These are phyloP conservation scores for Uromys caudimaculatus DNA, from an alignment of 2,797 vertebrate genomes.

Conservation along the genomic window DNA sequence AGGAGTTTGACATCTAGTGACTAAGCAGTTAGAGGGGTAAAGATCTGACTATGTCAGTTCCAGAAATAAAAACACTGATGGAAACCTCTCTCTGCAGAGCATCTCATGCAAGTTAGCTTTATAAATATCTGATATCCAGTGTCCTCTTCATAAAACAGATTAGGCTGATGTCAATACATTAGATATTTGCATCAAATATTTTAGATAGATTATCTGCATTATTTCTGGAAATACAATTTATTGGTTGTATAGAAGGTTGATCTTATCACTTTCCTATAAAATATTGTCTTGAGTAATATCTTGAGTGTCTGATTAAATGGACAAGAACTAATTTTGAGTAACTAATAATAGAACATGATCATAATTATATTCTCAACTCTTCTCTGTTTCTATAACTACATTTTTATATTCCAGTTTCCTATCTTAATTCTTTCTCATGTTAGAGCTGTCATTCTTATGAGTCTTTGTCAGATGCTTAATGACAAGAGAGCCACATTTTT, in stretches of 20 bases:
- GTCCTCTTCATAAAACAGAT: not conserved
- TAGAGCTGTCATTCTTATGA: conserved; percentile 56
- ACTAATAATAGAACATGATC: conserved; percentile 55
- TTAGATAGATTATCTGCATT: not conserved
- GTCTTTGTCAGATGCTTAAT: conserved; percentile 69
- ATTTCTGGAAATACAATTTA: not conserved
- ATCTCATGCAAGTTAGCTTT: not conserved
- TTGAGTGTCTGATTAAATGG: conserved; percentile 61
- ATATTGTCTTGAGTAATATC: conserved; percentile 21
- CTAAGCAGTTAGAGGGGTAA: accelerated
- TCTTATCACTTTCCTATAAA: not conserved
- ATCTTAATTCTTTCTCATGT: conserved; percentile 54
- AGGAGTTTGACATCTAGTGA: not conserved
- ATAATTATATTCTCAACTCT: conserved; percentile 60
- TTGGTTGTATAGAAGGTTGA: not conserved
- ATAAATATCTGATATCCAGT: not conserved
- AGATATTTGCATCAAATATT: not conserved
- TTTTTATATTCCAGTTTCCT: conserved; percentile 52
- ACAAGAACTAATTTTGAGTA: conserved; percentile 50
- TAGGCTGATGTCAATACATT: not conserved
- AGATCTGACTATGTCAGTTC: not conserved
- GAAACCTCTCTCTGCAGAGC: not conserved
- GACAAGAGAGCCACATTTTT: conserved; percentile 60
- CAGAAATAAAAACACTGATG: not conserved
- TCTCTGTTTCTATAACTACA: conserved; percentile 16